Evolutionary conservation across 1,140 invertebrate species (phyloP).

Genomic region (Scylla paramamosain): DNA sequence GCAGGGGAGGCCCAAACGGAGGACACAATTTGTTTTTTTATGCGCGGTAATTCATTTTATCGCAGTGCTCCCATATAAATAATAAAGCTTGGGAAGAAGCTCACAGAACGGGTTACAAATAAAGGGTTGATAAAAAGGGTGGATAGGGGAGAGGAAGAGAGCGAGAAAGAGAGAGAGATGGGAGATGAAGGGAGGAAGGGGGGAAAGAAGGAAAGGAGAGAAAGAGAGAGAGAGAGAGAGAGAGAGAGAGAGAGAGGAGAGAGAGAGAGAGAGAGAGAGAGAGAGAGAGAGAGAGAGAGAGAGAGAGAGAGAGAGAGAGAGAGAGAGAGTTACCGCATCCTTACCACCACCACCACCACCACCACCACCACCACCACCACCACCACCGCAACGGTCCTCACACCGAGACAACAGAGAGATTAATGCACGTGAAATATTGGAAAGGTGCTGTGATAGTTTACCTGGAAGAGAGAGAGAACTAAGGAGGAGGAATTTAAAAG

Average conservation of each 20-base stretch:
- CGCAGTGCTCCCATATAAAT: slow-evolving; percentile 59
- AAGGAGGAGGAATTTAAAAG: not conserved
- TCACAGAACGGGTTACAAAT: slow-evolving; percentile 56
- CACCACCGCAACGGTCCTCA: slow-evolving; percentile 1
- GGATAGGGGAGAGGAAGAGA: not conserved
- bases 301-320: too few species aligned
- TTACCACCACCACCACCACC: not conserved
- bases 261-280: too few species aligned
- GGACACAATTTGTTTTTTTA: slow-evolving; percentile 68
- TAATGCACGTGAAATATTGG: not conserved
- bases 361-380: not conserved
- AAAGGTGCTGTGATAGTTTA: not conserved
- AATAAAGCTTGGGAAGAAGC: slow-evolving; percentile 51
- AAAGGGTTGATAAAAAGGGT: slow-evolving; percentile 42
- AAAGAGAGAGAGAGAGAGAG: not conserved
- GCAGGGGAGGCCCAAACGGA: not conserved
- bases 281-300: not conserved
- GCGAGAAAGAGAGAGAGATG: not conserved
- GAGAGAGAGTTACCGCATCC: not conserved
- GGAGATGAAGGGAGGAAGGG: not conserved
- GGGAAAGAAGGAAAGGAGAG: not conserved
- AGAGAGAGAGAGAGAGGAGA: not conserved
- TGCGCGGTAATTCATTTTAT: slow-evolving; percentile 67
- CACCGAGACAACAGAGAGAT: not conserved
- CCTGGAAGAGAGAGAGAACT: not conserved